Evolutionary conservation across 2,113 vertebrate species (phyloP), one percentile per base, ranked within the genome.

Genomic region (Pelecanus crispus): DNA sequence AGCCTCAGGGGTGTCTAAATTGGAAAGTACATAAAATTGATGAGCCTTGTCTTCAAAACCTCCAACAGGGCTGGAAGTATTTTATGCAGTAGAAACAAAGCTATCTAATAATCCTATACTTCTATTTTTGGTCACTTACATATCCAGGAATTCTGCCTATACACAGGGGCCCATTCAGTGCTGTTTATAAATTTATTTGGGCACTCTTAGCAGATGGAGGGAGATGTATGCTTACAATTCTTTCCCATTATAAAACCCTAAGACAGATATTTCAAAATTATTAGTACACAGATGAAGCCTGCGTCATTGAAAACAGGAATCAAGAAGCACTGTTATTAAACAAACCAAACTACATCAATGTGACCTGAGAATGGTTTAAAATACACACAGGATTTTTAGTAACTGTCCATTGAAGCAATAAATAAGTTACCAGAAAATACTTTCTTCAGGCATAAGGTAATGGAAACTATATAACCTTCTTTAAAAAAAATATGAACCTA

Each of bases 71-170:
- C 71, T 94, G 47, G 79, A 93, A 93, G 52, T 58, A 77, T 94
- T 96, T 94, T 77, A 88, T 73, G 78, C 32, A 17, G 53, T 47
- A 93, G 79, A 97, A 97, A 92, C 86, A 93, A 97, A 96, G 74
- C 68, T 65, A 10, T 61, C 63, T 86, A 93, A 88, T 66, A 70
- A 70, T 59, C 58, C 29, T 79, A 4, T 25, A 79, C 18, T 73
- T 86, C 73, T 89, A 20, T 25, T 56, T 95, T 81, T 34, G 25
- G 56, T 88, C 68, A 81, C 73, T 81, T 53, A 74, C 29, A 45
- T 52, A 74, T 38, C 6, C 2, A 24, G 79, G 81, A 87, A 66
- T 90, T 94, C 65, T 77, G 18, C 21, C 78, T 92, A 50, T 29
- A 88, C 55, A 80, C 34, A 66, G 1, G 3, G 29, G 21, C 13